These are phyloP conservation scores for Clepsis dumicolana DNA, from an alignment of 2,888 invertebrate species.

Conservation along the genomic window DNA sequence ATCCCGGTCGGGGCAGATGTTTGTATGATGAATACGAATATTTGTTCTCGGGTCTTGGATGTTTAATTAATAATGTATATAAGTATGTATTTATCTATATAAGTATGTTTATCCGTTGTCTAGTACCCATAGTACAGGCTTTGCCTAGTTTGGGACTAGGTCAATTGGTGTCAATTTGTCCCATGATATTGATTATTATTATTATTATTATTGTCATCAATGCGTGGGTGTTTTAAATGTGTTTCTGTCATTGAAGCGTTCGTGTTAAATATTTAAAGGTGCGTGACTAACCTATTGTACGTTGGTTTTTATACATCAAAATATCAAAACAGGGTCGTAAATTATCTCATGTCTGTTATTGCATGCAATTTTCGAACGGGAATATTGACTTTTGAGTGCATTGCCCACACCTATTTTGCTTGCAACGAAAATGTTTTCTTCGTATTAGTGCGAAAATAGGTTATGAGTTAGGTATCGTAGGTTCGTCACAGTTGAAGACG, in stretches of 20 bases:
- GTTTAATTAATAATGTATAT: no score
- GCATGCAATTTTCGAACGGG: conserved; percentile 15
- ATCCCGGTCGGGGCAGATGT: no score
- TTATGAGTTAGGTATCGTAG: background rate
- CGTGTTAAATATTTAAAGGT: conserved; percentile 14
- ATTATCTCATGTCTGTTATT: conserved; percentile 38
- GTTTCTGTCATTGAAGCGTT: background rate
- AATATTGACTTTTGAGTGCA: conserved; percentile 33
- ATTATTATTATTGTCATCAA: background rate
- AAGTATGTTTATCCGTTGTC: no score
- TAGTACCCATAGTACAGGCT: no score
- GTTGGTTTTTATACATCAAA: conserved; percentile 30
- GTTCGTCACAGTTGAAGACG: background rate
- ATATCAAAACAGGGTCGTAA: conserved; percentile 42
- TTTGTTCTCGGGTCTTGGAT: no score
- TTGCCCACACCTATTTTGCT: conserved; percentile 20
- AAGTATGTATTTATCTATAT: no score
- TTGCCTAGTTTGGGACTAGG: no score
- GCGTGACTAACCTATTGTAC: conserved; percentile 34
- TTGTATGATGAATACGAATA: no score
- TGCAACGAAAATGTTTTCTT: conserved; percentile 22
- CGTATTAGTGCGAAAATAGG: background rate
- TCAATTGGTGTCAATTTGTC: no score
- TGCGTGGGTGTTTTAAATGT: background rate
- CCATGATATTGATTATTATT: no score